Percentiles rank a stretch among this genome's conserved stretches.
Evolutionary conservation across 1,140 invertebrate genomes (phyloP).

Genomic region (Hyles vespertilio): DNA sequence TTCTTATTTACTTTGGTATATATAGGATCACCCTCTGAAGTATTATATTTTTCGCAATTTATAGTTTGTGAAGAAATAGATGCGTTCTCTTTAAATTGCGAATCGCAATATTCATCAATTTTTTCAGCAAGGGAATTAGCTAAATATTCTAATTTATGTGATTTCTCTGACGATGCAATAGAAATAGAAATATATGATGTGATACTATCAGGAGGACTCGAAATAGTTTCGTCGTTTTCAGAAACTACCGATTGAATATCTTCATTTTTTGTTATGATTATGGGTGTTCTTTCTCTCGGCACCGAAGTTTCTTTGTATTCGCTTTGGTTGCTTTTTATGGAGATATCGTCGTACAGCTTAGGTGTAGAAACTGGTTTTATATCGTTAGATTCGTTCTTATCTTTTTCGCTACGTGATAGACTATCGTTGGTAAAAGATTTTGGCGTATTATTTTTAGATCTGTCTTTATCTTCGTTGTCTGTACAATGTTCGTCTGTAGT

Average conservation of each 20-base stretch:
- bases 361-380: constrained; percentile 23
- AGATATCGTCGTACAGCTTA: constrained; percentile 44
- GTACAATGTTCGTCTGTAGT: constrained; percentile 58
- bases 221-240: constrained; percentile 67
- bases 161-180: constrained; percentile 66
- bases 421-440: constrained; percentile 65
- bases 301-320: constrained; percentile 24
- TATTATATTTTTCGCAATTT: constrained; percentile 35
- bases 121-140: constrained; percentile 74
- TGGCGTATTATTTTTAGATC: constrained; percentile 67
- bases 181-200: constrained; percentile 73
- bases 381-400: constrained; percentile 28
- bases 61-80: constrained; percentile 38
- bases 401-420: constrained; percentile 34
- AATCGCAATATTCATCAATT: constrained; percentile 75
- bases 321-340: constrained; percentile 35
- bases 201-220: constrained; percentile 68
- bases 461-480: constrained; percentile 51
- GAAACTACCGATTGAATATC: constrained; percentile 57
- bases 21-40: constrained; percentile 45
- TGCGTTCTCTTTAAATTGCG: constrained; percentile 58
- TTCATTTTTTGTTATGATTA: constrained; percentile 29
- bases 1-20: constrained; percentile 65
- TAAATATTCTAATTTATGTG: constrained; percentile 70
- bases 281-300: constrained; percentile 13